phyloP scores from a whole-genome alignment of 2,888 invertebrate species.

The Erebia ligea region DNA sequence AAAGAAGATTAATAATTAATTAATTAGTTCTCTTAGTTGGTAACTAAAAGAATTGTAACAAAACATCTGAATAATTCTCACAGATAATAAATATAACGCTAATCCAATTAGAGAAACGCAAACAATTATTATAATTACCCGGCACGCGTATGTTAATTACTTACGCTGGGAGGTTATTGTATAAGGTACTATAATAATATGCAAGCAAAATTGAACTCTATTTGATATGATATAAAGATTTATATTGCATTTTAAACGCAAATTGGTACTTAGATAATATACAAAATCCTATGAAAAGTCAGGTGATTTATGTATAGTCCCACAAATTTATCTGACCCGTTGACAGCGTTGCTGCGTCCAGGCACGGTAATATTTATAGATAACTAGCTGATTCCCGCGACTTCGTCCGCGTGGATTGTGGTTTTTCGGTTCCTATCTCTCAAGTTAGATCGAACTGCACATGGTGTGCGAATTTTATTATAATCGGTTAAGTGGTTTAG shows the following conservation, averaged over 20 bases:
- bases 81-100: constrained; percentile 38
- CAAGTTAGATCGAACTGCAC: no score
- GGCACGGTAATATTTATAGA: no score
- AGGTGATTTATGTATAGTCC: neutral
- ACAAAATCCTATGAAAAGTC: neutral
- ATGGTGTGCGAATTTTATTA: no score
- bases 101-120: constrained; percentile 48
- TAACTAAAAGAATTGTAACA: constrained; percentile 1
- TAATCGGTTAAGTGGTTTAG: no score
- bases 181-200: neutral
- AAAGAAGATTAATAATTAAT: neutral
- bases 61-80: constrained; percentile 9
- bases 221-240: neutral
- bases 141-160: constrained; percentile 45
- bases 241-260: neutral
- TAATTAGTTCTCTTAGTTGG: neutral
- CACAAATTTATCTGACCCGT: no score
- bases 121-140: constrained; percentile 48
- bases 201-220: constrained; percentile 10
- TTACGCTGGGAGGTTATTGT: constrained; percentile 32
- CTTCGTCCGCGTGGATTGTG: no score
- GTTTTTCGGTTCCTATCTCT: no score
- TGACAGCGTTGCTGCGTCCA: no score
- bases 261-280: neutral
- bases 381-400: no score